Percentiles rank a stretch among this genome's conserved stretches.
Evolutionary conservation across 2,113 vertebrate genomes (phyloP).

Genomic region (Nothobranchius furzeri): DNA sequence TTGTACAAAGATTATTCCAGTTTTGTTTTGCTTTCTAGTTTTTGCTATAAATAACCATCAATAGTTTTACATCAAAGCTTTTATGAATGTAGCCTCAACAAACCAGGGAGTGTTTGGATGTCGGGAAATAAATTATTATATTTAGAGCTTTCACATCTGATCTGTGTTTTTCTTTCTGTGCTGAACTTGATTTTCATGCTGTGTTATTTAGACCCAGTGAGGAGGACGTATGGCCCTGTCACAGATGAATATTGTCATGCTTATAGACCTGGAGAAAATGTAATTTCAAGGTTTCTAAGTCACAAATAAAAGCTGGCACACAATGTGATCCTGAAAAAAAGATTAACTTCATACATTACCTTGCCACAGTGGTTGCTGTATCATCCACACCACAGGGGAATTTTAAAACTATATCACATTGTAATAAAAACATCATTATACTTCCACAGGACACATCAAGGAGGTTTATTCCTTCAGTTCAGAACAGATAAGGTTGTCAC

Average conservation of each 20-base stretch:
- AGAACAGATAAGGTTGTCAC: constrained; percentile 2
- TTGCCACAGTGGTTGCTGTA: constrained; percentile 36
- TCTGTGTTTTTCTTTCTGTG: constrained; percentile 13
- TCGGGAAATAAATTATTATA: too few relatives aligned
- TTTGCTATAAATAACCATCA: too few relatives aligned
- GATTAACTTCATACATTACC: constrained; percentile 2
- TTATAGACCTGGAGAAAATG: constrained; percentile 32
- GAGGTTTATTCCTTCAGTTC: too few relatives aligned
- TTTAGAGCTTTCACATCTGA: constrained; percentile 5
- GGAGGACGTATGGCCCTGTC: constrained; percentile 23
- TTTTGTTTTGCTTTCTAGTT: too few relatives aligned
- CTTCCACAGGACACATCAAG: constrained; percentile 8
- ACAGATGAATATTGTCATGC: constrained; percentile 6
- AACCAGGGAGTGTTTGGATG: too few relatives aligned
- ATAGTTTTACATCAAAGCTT: too few relatives aligned
- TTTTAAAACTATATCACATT: constrained; percentile 15
- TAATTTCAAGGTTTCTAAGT: constrained; percentile 24
- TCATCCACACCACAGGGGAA: constrained; percentile 15
- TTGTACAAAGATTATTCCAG: too few relatives aligned
- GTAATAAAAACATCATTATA: constrained; percentile 37
- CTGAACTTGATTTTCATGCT: constrained; percentile 9
- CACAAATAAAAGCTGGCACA: constrained; percentile 21
- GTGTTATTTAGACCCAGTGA: constrained; percentile 10
- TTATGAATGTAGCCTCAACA: too few relatives aligned
- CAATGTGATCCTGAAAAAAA: constrained; percentile 11